These are phyloP conservation scores for Ramphastos sulfuratus DNA, from an alignment of 2,113 vertebrate species.

Conservation along the genomic window DNA sequence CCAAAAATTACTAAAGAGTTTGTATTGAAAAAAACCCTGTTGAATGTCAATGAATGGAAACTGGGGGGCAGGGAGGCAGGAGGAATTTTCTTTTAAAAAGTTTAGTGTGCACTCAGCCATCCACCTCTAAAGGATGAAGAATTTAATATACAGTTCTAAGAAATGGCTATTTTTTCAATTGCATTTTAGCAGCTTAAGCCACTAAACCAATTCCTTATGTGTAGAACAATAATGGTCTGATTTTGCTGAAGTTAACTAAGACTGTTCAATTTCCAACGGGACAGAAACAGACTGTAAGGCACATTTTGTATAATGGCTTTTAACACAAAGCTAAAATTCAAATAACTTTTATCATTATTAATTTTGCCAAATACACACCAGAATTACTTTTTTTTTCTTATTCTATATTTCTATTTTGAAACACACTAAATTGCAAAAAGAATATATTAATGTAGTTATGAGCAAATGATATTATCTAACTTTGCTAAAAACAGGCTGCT, in stretches of 20 bases:
- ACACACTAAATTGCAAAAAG: not conserved
- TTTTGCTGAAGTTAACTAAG: not conserved
- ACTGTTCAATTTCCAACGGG: not conserved
- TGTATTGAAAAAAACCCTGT: not conserved
- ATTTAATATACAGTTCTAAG: slow-evolving; percentile 16
- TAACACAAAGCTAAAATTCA: not conserved
- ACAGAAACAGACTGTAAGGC: not conserved
- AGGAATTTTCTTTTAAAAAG: not conserved
- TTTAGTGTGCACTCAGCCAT: not conserved
- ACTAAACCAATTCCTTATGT: slow-evolving; percentile 31
- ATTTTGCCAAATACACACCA: not conserved
- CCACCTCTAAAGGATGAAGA: not conserved
- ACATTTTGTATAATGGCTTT: not conserved
- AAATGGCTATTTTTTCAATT: not conserved
- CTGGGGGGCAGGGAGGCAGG: too few relatives aligned
- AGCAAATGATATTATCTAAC: not conserved
- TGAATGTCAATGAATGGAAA: not conserved
- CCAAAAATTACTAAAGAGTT: not conserved
- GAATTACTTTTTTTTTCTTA: not conserved
- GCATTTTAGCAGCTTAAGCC: slow-evolving; percentile 18
- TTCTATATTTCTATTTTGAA: not conserved
- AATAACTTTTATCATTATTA: not conserved
- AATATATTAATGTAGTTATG: not conserved
- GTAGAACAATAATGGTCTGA: slow-evolving; percentile 3
- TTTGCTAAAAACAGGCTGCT: not conserved